A percentile compares a stretch with the other conserved stretches of the same genome.
phyloP scores from a whole-genome alignment of 2,888 invertebrate genomes.

The Saturnia japonica region DNA sequence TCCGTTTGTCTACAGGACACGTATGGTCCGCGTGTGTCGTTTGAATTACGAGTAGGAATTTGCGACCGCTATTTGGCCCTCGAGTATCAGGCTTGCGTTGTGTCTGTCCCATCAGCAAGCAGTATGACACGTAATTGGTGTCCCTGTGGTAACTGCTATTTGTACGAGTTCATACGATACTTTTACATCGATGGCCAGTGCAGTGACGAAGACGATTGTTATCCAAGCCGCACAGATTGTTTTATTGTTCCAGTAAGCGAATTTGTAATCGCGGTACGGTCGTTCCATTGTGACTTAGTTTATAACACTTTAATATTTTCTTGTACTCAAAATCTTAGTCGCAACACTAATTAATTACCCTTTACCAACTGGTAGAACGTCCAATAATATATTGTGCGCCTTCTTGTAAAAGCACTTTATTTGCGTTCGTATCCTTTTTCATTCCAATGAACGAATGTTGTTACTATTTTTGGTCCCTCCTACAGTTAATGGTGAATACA shows the following conservation, averaged over 20 bases:
- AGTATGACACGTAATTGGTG: constrained; percentile 69
- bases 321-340: background rate
- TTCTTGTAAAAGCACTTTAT: constrained; percentile 31
- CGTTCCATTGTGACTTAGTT: constrained; percentile 50
- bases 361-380: constrained; percentile 20
- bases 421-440: constrained; percentile 35
- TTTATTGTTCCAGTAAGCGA: constrained; percentile 72
- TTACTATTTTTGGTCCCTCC: constrained; percentile 47
- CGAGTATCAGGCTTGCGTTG: constrained; percentile 35
- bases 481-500: constrained; percentile 40
- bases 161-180: constrained; percentile 42
- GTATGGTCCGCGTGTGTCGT: constrained; percentile 68
- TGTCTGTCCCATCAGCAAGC: constrained; percentile 50
- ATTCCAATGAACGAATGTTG: constrained; percentile 42
- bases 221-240: constrained; percentile 59
- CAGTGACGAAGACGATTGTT: constrained; percentile 68
- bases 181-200: constrained; percentile 55
- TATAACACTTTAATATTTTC: background rate
- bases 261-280: constrained; percentile 66
- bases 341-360: background rate
- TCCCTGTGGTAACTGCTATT: constrained; percentile 62
- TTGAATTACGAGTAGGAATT: constrained; percentile 80
- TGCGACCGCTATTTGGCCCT: constrained; percentile 79
- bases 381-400: constrained; percentile 30
- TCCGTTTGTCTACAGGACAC: constrained; percentile 72